phyloP scores from a whole-genome alignment of 2,113 vertebrate species.

The Piprites chloris region DNA sequence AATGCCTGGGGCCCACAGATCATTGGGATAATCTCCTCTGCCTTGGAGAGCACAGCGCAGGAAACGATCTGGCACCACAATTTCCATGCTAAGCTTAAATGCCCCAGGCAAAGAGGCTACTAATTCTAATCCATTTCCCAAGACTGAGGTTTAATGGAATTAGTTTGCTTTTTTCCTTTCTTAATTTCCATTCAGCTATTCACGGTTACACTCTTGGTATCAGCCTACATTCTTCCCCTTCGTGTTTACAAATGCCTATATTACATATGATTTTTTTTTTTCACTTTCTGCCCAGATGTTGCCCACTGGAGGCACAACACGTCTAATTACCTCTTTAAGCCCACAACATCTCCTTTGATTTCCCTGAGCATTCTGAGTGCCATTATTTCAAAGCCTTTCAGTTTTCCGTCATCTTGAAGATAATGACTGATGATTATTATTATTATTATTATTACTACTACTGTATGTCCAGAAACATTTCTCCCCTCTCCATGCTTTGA shows the following conservation, averaged over 20 bases:
- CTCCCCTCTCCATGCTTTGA: not conserved
- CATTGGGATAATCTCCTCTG: not conserved
- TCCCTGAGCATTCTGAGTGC: not conserved
- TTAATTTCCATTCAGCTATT: not conserved
- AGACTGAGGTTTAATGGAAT: not conserved
- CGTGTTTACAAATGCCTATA: not conserved
- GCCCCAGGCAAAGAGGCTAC: not conserved
- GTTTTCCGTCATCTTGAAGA: not conserved
- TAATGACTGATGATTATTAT: not conserved
- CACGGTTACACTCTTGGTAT: not conserved
- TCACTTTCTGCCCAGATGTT: not conserved
- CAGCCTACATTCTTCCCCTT: not conserved
- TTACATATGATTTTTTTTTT: not conserved
- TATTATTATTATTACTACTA: not conserved
- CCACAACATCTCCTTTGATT: not conserved
- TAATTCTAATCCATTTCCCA: not conserved
- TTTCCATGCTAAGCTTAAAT: not conserved
- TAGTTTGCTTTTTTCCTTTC: not conserved
- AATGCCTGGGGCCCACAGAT: not conserved
- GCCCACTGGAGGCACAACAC: not conserved
- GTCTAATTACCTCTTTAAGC: not conserved
- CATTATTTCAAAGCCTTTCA: not conserved
- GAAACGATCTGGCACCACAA: slow-evolving; percentile 1
- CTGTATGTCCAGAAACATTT: not conserved
- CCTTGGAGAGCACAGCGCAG: not conserved